Percentiles rank a stretch among this genome's conserved stretches.
Conservation (phyloP, 2,888 invertebrate species). For the Norana najaformis region DNA sequence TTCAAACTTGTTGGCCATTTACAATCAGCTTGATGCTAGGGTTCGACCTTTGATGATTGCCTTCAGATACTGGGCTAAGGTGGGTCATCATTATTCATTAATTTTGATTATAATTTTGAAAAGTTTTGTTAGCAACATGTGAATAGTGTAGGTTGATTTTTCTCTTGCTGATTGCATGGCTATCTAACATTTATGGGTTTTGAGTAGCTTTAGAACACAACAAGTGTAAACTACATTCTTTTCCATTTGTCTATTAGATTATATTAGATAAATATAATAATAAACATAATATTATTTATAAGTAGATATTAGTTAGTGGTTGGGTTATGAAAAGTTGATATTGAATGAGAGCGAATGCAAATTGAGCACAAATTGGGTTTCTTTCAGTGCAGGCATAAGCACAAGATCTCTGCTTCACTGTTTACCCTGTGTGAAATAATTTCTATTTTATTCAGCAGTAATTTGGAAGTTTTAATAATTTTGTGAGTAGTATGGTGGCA, state of each 20-base stretch:
- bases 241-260: too few relatives aligned
- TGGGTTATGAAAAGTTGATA: neutral
- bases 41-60: constrained; percentile 63
- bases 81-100: constrained; percentile 44
- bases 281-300: neutral
- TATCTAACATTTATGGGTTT: neutral
- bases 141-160: neutral
- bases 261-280: too few relatives aligned
- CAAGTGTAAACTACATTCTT: too few relatives aligned
- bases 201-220: neutral
- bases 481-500: neutral
- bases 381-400: neutral
- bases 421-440: neutral
- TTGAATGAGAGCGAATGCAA: neutral
- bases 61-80: constrained; percentile 63
- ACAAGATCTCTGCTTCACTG: neutral
- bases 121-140: neutral
- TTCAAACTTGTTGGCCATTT: constrained; percentile 65
- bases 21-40: constrained; percentile 65
- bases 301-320: neutral
- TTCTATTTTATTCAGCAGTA: neutral
- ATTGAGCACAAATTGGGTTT: neutral
- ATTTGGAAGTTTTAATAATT: neutral
- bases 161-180: neutral
- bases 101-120: neutral